A percentile compares a stretch with the other conserved stretches of the same genome.
phyloP scores from a whole-genome alignment of 2,888 invertebrate species.

The Pseudoips prasinana region DNA sequence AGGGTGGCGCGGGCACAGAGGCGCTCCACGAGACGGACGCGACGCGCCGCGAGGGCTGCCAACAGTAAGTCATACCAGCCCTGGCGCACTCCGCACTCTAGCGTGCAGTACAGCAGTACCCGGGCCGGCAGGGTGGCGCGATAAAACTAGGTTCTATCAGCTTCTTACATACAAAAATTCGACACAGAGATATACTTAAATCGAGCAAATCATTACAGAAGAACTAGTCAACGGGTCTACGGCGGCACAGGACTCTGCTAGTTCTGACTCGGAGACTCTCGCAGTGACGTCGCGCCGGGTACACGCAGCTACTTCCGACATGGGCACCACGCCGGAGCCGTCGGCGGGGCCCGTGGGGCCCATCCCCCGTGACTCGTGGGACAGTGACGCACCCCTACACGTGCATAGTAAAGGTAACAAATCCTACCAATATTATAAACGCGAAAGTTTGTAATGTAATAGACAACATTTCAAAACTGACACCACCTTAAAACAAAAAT shows the following conservation, averaged over 20 bases:
- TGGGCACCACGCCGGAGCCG: slow-evolving; percentile 38
- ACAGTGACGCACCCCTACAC: slow-evolving; percentile 66
- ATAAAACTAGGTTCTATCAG: too few relatives aligned
- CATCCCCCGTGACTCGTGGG: slow-evolving; percentile 47
- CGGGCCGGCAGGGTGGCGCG: too few relatives aligned
- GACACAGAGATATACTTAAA: too few relatives aligned
- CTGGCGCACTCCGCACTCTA: too few relatives aligned
- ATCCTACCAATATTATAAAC: too few relatives aligned
- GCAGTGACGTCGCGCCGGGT: slow-evolving; percentile 51
- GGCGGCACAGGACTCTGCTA: slow-evolving; percentile 25
- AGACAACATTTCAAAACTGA: too few relatives aligned
- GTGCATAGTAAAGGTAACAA: slow-evolving; percentile 49
- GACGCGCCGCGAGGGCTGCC: neutral
- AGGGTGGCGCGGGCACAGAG: neutral
- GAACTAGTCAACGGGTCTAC: slow-evolving; percentile 11
- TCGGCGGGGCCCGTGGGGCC: slow-evolving; percentile 36
- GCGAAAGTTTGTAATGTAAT: too few relatives aligned
- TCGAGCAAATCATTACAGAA: too few relatives aligned
- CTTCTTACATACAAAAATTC: too few relatives aligned
- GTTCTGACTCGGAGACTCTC: slow-evolving; percentile 54
- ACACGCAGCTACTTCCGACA: slow-evolving; percentile 33
- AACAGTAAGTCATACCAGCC: too few relatives aligned
- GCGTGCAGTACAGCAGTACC: too few relatives aligned
- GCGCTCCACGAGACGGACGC: neutral
- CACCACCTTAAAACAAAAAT: too few relatives aligned